Evolutionary conservation across 1,140 invertebrate species (phyloP).

Genomic region (Pseudobourletiella spinata): DNA sequence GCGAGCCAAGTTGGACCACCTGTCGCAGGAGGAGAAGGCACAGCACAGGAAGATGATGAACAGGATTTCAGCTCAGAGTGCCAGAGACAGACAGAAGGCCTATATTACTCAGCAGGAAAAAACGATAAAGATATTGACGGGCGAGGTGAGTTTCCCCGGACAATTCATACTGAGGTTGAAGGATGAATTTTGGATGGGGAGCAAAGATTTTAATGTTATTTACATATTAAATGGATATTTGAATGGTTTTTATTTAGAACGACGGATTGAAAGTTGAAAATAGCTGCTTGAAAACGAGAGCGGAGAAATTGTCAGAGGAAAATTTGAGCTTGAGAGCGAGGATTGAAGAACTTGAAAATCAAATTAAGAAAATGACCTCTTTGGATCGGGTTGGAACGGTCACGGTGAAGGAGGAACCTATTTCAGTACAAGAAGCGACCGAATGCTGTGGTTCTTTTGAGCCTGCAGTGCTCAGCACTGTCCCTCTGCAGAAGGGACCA

Average conservation of each 20-base stretch:
- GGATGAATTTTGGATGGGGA: no score
- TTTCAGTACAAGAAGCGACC: background rate
- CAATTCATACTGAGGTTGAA: no score
- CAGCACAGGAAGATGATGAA: slow-evolving; percentile 36
- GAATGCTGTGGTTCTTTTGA: slow-evolving; percentile 18
- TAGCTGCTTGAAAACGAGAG: slow-evolving; percentile 8
- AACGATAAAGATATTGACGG: slow-evolving; percentile 7
- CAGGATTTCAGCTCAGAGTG: slow-evolving; percentile 36
- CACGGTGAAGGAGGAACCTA: background rate
- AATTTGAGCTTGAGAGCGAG: slow-evolving; percentile 14
- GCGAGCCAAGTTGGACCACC: slow-evolving; percentile 32
- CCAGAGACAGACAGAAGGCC: slow-evolving; percentile 32
- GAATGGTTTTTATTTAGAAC: no score
- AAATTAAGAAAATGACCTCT: slow-evolving; percentile 10
- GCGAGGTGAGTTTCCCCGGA: slow-evolving; percentile 20
- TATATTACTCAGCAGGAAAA: slow-evolving; percentile 30
- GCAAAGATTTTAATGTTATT: no score
- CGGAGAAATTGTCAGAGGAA: slow-evolving; percentile 17
- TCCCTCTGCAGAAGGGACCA: slow-evolving; percentile 36
- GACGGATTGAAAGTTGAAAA: slow-evolving; percentile 18
- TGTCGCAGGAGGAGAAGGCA: slow-evolving; percentile 31
- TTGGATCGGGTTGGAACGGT: background rate
- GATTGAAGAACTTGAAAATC: slow-evolving; percentile 19
- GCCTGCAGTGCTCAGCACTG: slow-evolving; percentile 35
- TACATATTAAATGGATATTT: no score